Percentiles rank a stretch among this genome's conserved stretches.
phyloP scores from a whole-genome alignment of 1,140 invertebrate species.

The Agrilus planipennis region DNA sequence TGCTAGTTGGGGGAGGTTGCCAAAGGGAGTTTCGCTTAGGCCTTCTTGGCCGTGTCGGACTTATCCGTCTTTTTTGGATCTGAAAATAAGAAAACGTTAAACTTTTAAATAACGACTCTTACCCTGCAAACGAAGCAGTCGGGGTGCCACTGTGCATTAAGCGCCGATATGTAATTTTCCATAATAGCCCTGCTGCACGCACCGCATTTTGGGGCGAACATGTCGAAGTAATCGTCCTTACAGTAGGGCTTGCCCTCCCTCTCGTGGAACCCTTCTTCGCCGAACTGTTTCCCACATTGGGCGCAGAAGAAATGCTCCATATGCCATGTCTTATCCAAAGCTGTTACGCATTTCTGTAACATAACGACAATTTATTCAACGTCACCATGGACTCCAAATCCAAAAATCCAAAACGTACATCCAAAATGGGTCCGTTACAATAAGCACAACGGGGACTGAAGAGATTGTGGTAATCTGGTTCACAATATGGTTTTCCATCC shows the following conservation, averaged over 20 bases:
- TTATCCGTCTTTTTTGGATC: too few species aligned
- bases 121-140: constrained; percentile 99
- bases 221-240: constrained; percentile 90
- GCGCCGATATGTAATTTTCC: constrained; percentile 97
- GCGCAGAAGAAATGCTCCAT: constrained; percentile 99
- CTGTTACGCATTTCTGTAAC: constrained; percentile 95
- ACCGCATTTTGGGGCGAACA: constrained; percentile 98
- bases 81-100: too few species aligned
- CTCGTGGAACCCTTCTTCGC: constrained; percentile 93
- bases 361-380: constrained; percentile 14
- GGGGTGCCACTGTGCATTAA: constrained; percentile 98
- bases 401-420: constrained; percentile 51
- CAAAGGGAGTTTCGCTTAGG: too few species aligned
- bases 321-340: constrained; percentile 97
- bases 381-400: constrained; percentile 4
- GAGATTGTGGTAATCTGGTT: constrained; percentile 94
- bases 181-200: constrained; percentile 94
- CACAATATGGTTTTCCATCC: constrained; percentile 93
- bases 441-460: constrained; percentile 97
- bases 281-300: constrained; percentile 93
- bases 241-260: constrained; percentile 91
- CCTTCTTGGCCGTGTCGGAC: too few species aligned
- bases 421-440: constrained; percentile 96
- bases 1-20: too few species aligned
- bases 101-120: constrained; percentile 37